A percentile compares a stretch with the other conserved stretches of the same genome.
These are phyloP conservation scores for Eurois occulta DNA, from an alignment of 2,888 invertebrate genomes.

Conservation along the genomic window DNA sequence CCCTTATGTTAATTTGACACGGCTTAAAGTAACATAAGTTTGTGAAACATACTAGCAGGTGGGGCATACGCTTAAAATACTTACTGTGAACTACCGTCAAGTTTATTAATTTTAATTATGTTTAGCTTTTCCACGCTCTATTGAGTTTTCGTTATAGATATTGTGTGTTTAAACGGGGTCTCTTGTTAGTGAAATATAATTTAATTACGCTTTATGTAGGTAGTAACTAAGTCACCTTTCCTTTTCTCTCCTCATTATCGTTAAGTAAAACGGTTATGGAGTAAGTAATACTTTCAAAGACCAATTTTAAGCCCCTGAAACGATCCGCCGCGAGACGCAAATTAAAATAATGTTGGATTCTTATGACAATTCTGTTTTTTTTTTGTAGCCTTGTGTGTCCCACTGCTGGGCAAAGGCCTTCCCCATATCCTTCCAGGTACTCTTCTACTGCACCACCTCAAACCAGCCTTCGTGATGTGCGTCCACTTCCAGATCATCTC, in stretches of 20 bases:
- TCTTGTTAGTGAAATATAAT: constrained; percentile 9
- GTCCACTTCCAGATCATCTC: too few species aligned
- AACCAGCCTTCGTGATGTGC: too few species aligned
- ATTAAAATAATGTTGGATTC: not conserved
- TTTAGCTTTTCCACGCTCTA: constrained; percentile 43
- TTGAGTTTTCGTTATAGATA: constrained; percentile 30
- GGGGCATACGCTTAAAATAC: constrained; percentile 53
- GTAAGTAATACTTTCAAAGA: constrained; percentile 12
- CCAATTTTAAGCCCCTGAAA: constrained; percentile 19
- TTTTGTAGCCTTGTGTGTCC: too few species aligned
- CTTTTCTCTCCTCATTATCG: constrained; percentile 15
- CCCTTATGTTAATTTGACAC: constrained; percentile 66
- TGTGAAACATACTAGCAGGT: constrained; percentile 59
- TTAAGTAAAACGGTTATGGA: constrained; percentile 33
- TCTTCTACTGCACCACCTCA: too few species aligned
- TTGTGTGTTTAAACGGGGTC: constrained; percentile 14
- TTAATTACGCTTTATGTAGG: constrained; percentile 10
- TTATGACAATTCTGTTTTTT: not conserved
- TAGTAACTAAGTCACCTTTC: constrained; percentile 21
- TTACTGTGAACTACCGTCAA: constrained; percentile 45
- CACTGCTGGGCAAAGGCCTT: too few species aligned
- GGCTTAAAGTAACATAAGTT: constrained; percentile 53
- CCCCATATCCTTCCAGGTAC: too few species aligned
- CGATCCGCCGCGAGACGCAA: not conserved
- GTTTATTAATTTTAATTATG: constrained; percentile 63